Conservation (phyloP, 53 echinoderm and acorn worm species). For the Pentamera pediparva region DNA sequence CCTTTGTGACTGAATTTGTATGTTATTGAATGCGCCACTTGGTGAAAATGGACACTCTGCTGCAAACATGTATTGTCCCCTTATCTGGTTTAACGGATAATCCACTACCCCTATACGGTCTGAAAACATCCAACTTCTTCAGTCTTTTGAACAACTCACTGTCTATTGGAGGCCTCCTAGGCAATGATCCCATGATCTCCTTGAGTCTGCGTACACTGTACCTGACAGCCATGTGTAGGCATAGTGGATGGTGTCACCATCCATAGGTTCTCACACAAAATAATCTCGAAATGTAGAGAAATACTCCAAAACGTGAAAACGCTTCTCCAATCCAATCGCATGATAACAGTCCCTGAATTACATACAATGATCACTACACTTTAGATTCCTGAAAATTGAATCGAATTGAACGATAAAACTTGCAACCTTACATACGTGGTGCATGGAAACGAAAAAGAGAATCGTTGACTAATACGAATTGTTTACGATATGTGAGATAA, state of each 20-base stretch:
- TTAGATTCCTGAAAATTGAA: too few species aligned
- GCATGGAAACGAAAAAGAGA: too few species aligned
- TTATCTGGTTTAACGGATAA: background rate
- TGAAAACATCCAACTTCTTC: background rate
- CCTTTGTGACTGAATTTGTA: background rate
- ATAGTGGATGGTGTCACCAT: background rate
- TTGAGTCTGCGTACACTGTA: background rate
- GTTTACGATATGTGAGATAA: too few species aligned
- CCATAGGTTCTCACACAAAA: background rate
- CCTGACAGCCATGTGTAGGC: constrained; percentile 1
- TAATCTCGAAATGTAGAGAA: background rate
- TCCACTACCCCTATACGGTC: background rate
- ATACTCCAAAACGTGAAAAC: background rate
- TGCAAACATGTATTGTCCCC: background rate
- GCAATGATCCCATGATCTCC: background rate
- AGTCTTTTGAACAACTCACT: background rate
- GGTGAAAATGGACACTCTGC: too few species aligned
- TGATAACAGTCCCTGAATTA: background rate
- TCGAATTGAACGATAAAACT: too few species aligned
- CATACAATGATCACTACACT: too few species aligned
- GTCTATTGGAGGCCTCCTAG: background rate
- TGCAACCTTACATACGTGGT: too few species aligned
- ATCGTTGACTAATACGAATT: too few species aligned
- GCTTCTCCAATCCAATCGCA: background rate
- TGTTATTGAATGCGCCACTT: background rate